These are phyloP conservation scores for Chromis chromis DNA, from an alignment of 2,797 vertebrate species.

Conservation along the genomic window DNA sequence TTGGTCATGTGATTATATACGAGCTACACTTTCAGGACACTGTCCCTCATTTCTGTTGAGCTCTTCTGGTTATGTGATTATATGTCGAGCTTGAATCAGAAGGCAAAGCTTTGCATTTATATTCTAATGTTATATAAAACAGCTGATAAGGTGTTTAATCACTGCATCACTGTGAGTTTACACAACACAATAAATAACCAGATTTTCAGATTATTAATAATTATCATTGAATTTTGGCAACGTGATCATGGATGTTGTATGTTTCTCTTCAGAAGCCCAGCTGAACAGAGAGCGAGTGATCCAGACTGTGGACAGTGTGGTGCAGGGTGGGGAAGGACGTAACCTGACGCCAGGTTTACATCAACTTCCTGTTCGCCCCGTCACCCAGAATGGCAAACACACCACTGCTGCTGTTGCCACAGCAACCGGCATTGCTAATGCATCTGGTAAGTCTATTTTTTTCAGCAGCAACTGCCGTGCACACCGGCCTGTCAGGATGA, in stretches of 20 bases:
- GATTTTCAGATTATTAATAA: neutral
- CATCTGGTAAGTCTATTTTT: constrained; percentile 85
- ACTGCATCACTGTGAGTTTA: no score
- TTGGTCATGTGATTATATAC: neutral
- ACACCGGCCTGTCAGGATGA: neutral
- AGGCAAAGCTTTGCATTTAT: neutral
- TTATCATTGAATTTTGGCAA: neutral
- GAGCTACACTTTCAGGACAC: no score
- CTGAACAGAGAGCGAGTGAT: constrained; percentile 91
- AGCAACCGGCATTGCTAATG: constrained; percentile 81
- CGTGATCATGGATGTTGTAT: neutral
- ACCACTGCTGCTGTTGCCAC: constrained; percentile 82
- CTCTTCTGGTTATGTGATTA: neutral
- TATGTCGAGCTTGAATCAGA: neutral
- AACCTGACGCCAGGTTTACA: constrained; percentile 89
- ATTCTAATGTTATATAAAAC: no score
- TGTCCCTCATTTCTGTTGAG: neutral
- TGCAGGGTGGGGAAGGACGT: constrained; percentile 89
- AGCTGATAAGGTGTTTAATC: no score
- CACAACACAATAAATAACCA: neutral
- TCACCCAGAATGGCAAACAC: constrained; percentile 96
- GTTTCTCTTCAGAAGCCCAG: constrained; percentile 84
- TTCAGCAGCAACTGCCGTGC: neutral
- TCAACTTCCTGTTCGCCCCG: constrained; percentile 90
- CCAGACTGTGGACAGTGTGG: constrained; percentile 89